Evolutionary conservation across 2,797 vertebrate genomes (phyloP), one percentile per base, ranked within the genome.

Genomic region (Aulostomus chinensis): DNA sequence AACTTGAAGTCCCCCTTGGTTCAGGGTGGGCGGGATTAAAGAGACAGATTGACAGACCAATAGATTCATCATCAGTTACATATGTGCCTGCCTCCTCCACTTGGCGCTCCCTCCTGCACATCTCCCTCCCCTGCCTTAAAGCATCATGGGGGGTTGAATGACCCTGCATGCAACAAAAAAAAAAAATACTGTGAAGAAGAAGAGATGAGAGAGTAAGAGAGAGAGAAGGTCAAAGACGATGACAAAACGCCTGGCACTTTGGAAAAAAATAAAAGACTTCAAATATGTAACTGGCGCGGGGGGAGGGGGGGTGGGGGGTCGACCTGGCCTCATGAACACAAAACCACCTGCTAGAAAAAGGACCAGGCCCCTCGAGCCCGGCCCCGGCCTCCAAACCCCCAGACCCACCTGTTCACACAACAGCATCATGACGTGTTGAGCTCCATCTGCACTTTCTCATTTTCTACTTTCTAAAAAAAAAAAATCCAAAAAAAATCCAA

Each of bases 101-200:
- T 51, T 12, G 65, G 63, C 74, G 88, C 85, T 83, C 81, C 85
- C 74, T 83, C 90, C 88, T 89, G 71, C 76, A 68, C 90, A 83
- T 92, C 92, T 92, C 93, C 93, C 93, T 93, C 83, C 92, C 92
- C 94, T 90, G 95, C 96, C 95, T 97, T 98, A 98, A 96, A 94
- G 93, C 95, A 94, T 93, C 94, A 93, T 89, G 89, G 91, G 93
- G 93, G 87, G 91, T 93, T 93, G 86, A 89, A 85, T 80, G 89
- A 87, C 89, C 91, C 91, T 90, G 94, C 94, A 95, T 94, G 93
- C 94, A 47, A 56, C 52, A 72, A 91, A 94, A 28, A 35, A 53
- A 45, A 47, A 57, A 70, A 91, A 94, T 96, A 98, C 95, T 97
- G 96, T 97, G 96, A 98, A 98, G 93, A 96, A 81, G 76, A 73